phyloP scores from a whole-genome alignment of 2,113 vertebrate genomes.

The Drymodes brunneopygia region DNA sequence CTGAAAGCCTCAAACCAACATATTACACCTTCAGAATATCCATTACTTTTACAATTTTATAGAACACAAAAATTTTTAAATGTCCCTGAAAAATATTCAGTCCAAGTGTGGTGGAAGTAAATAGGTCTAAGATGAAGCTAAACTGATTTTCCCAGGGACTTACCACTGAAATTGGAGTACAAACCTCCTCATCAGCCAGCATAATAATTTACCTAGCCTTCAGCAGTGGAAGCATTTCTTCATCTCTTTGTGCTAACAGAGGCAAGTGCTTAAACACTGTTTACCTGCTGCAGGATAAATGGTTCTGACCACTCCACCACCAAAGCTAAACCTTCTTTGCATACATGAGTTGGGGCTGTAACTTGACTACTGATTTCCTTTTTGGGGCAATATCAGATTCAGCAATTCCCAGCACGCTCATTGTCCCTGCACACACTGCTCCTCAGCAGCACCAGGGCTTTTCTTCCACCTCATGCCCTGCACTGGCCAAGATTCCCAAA shows the following conservation, averaged over 20 bases:
- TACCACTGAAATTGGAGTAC: background rate
- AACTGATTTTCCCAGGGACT: background rate
- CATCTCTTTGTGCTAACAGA: background rate
- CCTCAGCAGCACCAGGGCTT: background rate
- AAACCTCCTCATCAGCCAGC: background rate
- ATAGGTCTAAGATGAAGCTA: background rate
- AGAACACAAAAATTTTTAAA: background rate
- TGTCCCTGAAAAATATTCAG: background rate
- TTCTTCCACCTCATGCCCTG: background rate
- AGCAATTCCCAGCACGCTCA: accelerated
- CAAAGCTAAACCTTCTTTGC: background rate
- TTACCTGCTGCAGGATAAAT: background rate
- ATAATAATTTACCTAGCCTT: background rate
- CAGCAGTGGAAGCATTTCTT: background rate
- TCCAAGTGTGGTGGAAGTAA: background rate
- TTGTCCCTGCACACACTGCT: background rate
- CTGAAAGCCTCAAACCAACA: background rate
- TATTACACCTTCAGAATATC: background rate
- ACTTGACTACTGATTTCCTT: background rate
- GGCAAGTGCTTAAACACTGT: background rate
- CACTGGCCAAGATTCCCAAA: background rate
- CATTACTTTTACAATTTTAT: background rate
- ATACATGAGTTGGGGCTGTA: background rate
- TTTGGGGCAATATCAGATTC: background rate
- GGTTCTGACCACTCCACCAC: background rate